A percentile compares a stretch with the other conserved stretches of the same genome.
These are phyloP conservation scores for Reticulitermes speratus DNA, from an alignment of 1,140 invertebrate genomes.

Conservation along the genomic window DNA sequence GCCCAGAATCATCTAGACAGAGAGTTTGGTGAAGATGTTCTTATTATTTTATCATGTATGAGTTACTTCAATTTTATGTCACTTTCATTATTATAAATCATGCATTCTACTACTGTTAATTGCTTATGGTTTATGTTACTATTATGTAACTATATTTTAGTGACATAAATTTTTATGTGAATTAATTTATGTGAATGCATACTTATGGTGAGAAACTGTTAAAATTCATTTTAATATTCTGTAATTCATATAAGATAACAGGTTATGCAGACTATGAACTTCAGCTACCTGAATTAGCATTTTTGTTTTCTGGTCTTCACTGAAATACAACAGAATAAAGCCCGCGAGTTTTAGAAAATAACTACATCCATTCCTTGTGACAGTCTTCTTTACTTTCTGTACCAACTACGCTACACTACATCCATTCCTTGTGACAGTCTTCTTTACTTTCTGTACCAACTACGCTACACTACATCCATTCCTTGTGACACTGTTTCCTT, in stretches of 20 bases:
- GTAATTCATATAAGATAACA: background rate
- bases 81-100: conserved; percentile 13
- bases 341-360: no score
- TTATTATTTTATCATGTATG: background rate
- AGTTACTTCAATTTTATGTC: conserved; percentile 22
- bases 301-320: no score
- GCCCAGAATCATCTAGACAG: conserved; percentile 43
- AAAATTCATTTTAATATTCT: background rate
- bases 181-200: background rate
- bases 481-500: no score
- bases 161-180: background rate
- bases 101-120: background rate
- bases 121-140: background rate
- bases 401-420: no score
- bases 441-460: no score
- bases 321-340: no score
- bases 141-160: background rate
- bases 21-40: conserved; percentile 21
- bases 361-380: no score
- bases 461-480: no score
- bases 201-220: background rate
- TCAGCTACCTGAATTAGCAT: no score
- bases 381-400: no score
- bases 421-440: no score
- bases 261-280: background rate